Base-by-base conservation (phyloP, 2,888 invertebrate genomes). In the Orchesellides sinensis region DNA sequence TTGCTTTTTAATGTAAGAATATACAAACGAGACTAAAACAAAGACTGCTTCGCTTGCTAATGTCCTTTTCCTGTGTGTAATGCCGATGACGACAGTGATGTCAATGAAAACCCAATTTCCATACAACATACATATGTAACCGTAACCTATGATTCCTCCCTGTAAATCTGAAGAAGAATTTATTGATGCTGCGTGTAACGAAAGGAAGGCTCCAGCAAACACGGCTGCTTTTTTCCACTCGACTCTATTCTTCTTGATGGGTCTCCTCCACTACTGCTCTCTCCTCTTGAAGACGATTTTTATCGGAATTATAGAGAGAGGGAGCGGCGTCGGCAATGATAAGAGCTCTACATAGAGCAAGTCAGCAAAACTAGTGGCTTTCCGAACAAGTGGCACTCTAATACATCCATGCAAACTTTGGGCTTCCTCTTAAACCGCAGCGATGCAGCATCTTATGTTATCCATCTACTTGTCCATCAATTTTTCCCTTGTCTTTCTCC, bases 221-320 rank as follows among this genome's bases (percentile, higher is more conserved):
- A 63, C 66, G 47, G 2, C 52, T 74, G 3, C 45, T 47, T 61
- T 47, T 29, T 29, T 17, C 56, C 49, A 69, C 78, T 69, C 69
- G 35, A 29, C 35, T 65, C 77, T 23, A 49, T 69, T 68, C 78
- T 54, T 78, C 45, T 66, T 49, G 69, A 78, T 69, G 61, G 56
- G 49, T 23, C 63, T 29, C 68, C 27, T 56, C 27, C 63, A n/a
- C 25, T 61, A 32, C 35, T 65, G 25, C 52, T 17, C 63, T 49
- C 35, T 74, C 45, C 32, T 54, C 65, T 49, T 49, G 21, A 21
- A 47, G 40, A 32, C 29, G 65, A 65, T 73, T 75, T 75, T 75
- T 65, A 66, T 75, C 74, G 65, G n/a, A n/a, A n/a, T n/a, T n/a
- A n/a, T n/a, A n/a, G n/a, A n/a, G n/a, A n/a, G n/a, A n/a, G n/a